Conservation (phyloP, 2,113 vertebrate species). For the Desmodus rotundus region DNA sequence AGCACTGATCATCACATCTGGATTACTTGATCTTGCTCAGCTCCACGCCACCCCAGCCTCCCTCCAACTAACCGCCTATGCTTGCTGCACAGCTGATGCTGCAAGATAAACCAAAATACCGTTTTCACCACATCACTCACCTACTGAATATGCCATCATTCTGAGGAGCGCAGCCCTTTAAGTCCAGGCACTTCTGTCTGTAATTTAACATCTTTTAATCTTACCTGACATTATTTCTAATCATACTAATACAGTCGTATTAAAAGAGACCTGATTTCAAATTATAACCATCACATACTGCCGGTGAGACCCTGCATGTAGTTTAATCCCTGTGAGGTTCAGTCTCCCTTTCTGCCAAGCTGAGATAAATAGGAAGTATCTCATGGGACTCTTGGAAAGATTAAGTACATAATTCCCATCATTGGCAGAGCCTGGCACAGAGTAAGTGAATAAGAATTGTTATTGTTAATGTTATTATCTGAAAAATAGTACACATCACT, state of each 20-base stretch:
- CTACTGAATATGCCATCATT: not conserved
- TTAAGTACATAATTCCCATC: not conserved
- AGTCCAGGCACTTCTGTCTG: not conserved
- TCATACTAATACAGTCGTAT: not conserved
- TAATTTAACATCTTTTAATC: not conserved
- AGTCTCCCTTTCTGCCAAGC: not conserved
- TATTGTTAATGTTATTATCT: not conserved
- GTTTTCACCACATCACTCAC: not conserved
- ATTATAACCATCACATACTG: not conserved
- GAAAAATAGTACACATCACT: not conserved
- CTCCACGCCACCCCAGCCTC: not conserved
- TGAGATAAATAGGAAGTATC: not conserved
- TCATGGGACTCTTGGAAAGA: not conserved
- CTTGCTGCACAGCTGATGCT: not conserved
- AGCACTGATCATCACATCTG: not conserved
- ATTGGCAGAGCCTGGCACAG: not conserved
- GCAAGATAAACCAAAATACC: fast-evolving
- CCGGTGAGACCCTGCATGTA: not conserved
- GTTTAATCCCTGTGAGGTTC: not conserved
- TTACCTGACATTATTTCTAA: not conserved
- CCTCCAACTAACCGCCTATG: fast-evolving
- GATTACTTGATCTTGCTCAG: not conserved
- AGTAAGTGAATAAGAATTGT: not conserved
- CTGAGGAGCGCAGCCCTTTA: fast-evolving
- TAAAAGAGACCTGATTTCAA: not conserved